Percentiles rank a stretch among this genome's conserved stretches.
phyloP scores from a whole-genome alignment of 1,140 invertebrate genomes.

The Augochlora pura region DNA sequence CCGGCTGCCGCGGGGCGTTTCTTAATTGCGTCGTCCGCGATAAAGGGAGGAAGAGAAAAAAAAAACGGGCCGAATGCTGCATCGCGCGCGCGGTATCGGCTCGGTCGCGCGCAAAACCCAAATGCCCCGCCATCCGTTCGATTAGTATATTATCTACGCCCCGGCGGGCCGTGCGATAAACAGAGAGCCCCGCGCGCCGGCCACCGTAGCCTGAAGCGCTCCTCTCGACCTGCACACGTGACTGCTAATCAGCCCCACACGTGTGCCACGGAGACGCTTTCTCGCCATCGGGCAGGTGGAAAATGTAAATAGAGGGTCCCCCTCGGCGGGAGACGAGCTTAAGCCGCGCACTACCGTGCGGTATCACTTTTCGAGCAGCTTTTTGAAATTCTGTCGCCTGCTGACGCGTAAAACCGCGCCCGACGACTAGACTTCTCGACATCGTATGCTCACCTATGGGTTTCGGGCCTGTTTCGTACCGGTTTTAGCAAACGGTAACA shows the following conservation, averaged over 20 bases:
- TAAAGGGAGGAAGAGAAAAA: background rate
- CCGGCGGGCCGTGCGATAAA: slow-evolving; percentile 49
- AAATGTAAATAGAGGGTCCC: background rate
- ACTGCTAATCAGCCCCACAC: slow-evolving; percentile 1
- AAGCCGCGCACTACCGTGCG: too few species aligned
- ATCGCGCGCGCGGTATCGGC: background rate
- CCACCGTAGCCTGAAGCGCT: background rate
- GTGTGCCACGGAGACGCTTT: background rate
- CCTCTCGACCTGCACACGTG: background rate
- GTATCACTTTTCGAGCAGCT: too few species aligned
- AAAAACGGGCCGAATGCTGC: slow-evolving; percentile 19
- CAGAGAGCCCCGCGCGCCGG: slow-evolving; percentile 33
- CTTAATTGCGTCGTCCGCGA: background rate
- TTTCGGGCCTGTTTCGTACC: too few species aligned
- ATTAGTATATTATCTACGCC: slow-evolving; percentile 54
- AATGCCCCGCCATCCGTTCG: slow-evolving; percentile 52
- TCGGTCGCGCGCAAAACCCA: slow-evolving; percentile 54
- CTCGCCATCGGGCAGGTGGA: background rate
- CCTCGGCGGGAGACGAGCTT: background rate
- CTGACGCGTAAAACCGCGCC: too few species aligned
- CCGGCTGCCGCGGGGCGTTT: too few species aligned
- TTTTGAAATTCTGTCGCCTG: too few species aligned
- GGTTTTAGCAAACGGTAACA: too few species aligned
- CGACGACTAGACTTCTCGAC: too few species aligned
- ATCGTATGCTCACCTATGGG: too few species aligned